Evolutionary conservation across 2,113 vertebrate genomes (phyloP).

Genomic region (Gymnorhina tibicen): DNA sequence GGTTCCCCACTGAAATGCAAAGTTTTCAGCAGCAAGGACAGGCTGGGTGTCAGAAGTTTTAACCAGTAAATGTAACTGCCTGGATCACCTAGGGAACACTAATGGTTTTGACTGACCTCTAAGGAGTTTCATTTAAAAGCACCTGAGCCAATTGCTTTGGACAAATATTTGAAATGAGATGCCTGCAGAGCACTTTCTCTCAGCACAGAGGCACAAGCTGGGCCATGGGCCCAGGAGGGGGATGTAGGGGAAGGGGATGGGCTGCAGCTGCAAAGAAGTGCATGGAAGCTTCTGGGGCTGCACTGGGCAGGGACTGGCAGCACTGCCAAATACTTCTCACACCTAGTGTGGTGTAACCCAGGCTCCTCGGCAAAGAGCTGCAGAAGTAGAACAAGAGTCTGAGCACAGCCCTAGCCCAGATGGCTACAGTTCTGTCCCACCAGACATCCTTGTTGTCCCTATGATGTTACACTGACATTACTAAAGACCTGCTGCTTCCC

Average conservation of each 20-base stretch:
- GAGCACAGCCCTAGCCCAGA: background rate
- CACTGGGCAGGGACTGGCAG: background rate
- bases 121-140: background rate
- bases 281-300: background rate
- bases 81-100: background rate
- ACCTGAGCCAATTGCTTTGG: background rate
- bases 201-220: background rate
- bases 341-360: background rate
- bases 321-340: background rate
- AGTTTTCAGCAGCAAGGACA: background rate
- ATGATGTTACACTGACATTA: background rate
- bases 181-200: background rate
- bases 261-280: background rate
- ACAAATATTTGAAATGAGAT: background rate
- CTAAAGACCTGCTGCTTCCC: background rate
- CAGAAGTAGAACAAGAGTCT: background rate
- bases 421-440: background rate
- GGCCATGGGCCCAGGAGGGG: background rate
- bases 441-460: background rate
- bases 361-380: background rate
- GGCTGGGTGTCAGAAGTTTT: background rate
- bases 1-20: background rate
- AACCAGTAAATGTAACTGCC: background rate
- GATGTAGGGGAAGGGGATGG: background rate
- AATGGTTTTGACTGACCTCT: background rate